Evolutionary conservation across 1,140 invertebrate species (phyloP), one percentile per base, ranked within the genome.

Genomic region (Theocolax elegans): DNA sequence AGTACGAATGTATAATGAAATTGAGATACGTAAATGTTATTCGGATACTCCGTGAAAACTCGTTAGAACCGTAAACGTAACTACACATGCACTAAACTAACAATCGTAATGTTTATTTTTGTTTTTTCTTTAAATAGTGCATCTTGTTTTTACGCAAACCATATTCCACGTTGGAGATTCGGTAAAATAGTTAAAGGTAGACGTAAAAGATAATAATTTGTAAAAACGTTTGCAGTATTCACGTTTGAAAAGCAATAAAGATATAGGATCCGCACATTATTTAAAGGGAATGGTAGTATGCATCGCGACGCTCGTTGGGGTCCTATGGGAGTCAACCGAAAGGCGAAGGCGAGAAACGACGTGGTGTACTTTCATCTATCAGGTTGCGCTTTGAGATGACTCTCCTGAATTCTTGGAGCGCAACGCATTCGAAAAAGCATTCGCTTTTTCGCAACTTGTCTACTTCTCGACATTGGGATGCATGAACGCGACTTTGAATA

Each of bases 301-400:
- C 67, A 73, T 68, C 62, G 74, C 74, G 75, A 58, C 73, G 72
- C 71, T 68, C 62, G n/a, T 17, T 23, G 21, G 6, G 46, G 60
- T 76, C 71, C 72, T 62, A 44, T 49, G 69, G 72, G 60, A 64
- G 17, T 0, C 9, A 23, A 58, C 13, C 17, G 19, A 59, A 25
- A 54, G n/a, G 56, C 56, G 27, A 25, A 31, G 23, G 56, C 29
- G 25, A 62, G 58, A 53, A 53, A 62, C 67, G 48, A 44, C 21
- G 19, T 35, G 40, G 27, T 58, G 35, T 59, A 48, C 62, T 56
- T 65, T 67, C 21, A 75, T 71, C 48, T 60, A 53, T 71, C 29
- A 25, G 21, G 51, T 65, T 60, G 60, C 49, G 49, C 38, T 62
- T 69, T 54, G 25, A 51, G 25, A 48, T 1, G 73, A 67, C 21